Percentiles rank a stretch among this genome's conserved stretches.
phyloP scores from a whole-genome alignment of 2,797 vertebrate genomes.

The Champsocephalus esox region DNA sequence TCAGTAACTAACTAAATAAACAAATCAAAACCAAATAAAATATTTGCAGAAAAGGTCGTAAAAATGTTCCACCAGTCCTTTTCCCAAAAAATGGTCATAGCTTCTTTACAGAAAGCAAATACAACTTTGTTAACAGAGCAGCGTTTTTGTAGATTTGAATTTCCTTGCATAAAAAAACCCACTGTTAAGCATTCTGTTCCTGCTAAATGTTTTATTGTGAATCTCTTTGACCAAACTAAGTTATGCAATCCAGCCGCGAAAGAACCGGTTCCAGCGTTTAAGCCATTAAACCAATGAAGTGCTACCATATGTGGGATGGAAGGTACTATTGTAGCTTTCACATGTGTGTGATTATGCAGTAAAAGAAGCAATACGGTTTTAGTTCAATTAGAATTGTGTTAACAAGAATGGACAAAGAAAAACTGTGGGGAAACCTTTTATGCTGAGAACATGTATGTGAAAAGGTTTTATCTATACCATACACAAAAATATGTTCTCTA shows the following conservation, averaged over 20 bases:
- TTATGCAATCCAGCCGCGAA: conserved; percentile 25
- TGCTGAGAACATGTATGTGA: background rate
- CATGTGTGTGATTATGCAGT: conserved; percentile 56
- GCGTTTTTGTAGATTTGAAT: conserved; percentile 24
- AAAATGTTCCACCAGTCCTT: background rate
- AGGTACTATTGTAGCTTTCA: conserved; percentile 20
- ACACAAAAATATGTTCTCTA: conserved; percentile 7
- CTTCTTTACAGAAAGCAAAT: conserved; percentile 21
- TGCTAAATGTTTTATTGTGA: conserved; percentile 46
- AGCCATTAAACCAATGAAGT: conserved; percentile 50
- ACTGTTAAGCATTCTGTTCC: conserved; percentile 16
- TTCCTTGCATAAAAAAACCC: conserved; percentile 3
- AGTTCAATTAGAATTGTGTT: conserved; percentile 24
- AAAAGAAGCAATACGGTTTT: conserved; percentile 41
- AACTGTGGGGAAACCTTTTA: conserved; percentile 21
- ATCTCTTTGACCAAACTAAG: conserved; percentile 32
- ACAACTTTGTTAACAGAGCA: conserved; percentile 8
- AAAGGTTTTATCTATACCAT: conserved; percentile 14
- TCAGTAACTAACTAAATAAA: conserved; percentile 36
- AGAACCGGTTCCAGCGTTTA: conserved; percentile 36
- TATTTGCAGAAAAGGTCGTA: conserved; percentile 26
- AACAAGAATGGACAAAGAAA: background rate
- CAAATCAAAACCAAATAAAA: conserved; percentile 19
- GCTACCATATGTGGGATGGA: conserved; percentile 60
- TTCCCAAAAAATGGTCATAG: background rate